Percentiles rank a stretch among this genome's conserved stretches.
These are phyloP conservation scores for Dryas iulia DNA, from an alignment of 1,140 invertebrate genomes.

Conservation along the genomic window DNA sequence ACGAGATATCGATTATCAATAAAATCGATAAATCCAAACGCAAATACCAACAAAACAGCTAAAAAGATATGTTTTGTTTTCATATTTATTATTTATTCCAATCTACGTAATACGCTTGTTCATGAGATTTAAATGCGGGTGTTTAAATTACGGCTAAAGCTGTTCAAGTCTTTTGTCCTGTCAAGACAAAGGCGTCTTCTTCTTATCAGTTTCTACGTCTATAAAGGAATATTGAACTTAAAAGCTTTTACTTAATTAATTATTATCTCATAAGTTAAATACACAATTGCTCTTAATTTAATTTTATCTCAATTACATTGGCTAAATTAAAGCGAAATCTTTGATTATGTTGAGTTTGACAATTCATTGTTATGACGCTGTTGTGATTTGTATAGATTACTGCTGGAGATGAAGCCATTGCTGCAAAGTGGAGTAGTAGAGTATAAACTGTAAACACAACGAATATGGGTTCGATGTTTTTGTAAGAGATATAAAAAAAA, in stretches of 20 bases:
- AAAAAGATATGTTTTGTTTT: no score
- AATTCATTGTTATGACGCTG: no score
- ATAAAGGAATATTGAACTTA: conserved; percentile 7
- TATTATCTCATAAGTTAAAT: conserved; percentile 3
- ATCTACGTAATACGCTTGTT: not conserved
- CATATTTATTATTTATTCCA: not conserved
- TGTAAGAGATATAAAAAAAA: no score
- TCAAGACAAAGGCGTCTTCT: not conserved
- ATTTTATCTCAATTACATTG: not conserved
- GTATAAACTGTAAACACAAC: no score
- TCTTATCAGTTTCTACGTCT: conserved; percentile 7
- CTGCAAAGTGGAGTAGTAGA: no score
- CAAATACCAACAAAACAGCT: no score
- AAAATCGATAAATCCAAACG: no score
- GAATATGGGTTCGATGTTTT: no score
- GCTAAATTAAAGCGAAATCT: not conserved
- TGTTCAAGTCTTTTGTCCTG: conserved; percentile 3
- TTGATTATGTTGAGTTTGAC: not conserved
- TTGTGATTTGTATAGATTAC: no score
- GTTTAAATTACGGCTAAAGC: not conserved
- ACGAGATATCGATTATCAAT: no score
- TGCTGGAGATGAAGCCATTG: no score
- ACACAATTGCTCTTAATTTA: not conserved
- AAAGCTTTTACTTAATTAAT: not conserved
- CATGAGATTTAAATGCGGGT: not conserved